Conservation (phyloP, 2,888 invertebrate genomes). For the Carpatolechia fugitivella region DNA sequence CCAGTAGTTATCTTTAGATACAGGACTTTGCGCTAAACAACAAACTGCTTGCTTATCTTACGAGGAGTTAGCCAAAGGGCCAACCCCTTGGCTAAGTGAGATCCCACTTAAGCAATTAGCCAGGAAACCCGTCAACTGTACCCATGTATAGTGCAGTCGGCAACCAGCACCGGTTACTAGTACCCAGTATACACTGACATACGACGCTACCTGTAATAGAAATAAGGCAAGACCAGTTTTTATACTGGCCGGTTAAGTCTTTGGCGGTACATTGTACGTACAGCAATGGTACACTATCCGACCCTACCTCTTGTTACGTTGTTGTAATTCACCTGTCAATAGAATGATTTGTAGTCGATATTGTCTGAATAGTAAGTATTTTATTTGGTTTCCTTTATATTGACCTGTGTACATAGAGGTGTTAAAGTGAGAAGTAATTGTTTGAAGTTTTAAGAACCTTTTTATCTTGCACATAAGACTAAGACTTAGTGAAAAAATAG, state of each 20-base stretch:
- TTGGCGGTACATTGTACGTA: too few species aligned
- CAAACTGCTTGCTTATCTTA: slow-evolving; percentile 6
- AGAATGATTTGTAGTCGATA: not conserved
- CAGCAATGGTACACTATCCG: too few species aligned
- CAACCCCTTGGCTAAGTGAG: slow-evolving; percentile 5
- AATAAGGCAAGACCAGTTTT: too few species aligned
- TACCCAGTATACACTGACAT: too few species aligned
- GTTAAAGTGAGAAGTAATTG: not conserved
- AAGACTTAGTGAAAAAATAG: too few species aligned
- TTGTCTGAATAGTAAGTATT: not conserved
- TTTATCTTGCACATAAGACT: too few species aligned
- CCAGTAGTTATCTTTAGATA: not conserved
- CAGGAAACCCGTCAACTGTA: not conserved
- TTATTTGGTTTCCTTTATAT: not conserved
- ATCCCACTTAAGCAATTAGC: slow-evolving; percentile 11
- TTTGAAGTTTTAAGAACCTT: too few species aligned
- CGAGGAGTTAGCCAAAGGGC: slow-evolving; percentile 12
- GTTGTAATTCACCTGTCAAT: not conserved
- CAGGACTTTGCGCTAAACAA: not conserved
- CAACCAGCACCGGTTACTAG: too few species aligned
- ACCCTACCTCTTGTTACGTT: not conserved
- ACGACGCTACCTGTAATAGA: too few species aligned
- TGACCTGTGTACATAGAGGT: not conserved
- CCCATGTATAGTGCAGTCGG: not conserved
- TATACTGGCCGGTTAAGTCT: too few species aligned